Base-by-base conservation (phyloP, 2,888 invertebrate genomes). In the Dasypogon diadema region DNA sequence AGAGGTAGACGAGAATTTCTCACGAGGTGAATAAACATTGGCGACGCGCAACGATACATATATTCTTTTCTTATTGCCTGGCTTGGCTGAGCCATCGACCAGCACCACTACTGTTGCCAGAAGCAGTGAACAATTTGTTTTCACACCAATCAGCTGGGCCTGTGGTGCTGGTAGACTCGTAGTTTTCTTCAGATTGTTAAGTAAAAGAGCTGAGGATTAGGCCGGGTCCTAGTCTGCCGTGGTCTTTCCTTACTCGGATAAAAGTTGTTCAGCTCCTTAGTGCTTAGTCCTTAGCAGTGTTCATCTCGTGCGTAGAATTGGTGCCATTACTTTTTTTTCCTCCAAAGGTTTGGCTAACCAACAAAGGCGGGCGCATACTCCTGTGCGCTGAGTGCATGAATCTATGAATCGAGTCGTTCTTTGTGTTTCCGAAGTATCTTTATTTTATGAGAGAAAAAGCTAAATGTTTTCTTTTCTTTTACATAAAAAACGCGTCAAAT, bases 291-390 rank as follows among this genome's bases (percentile, higher is more conserved):
- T n/a, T n/a, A n/a, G n/a, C n/a, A n/a, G n/a, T n/a, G n/a, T n/a
- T n/a, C n/a, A n/a, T n/a, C n/a, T n/a, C n/a, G n/a, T n/a, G n/a
- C n/a, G n/a, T n/a, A n/a, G n/a, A n/a, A n/a, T n/a, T n/a, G n/a
- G n/a, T n/a, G n/a, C n/a, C 30, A 30, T 30, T 8, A 8, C 30
- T 5, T 8, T 30, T 30, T 5, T 30, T 30, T 8, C 30, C 8
- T 30, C 4, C 3, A 8, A 30, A 5, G 8, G 4, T 37, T 21
- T n/a, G 26, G 14, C 51, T 51, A 51, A n/a, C 10, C 37, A 37
- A 60, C 60, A 60, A 60, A 60, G 60, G 37, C 60, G 60, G 16
- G 60, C 60, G 60, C 60, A 60, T 60, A 37, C 60, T 60, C 60
- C 60, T 10, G 37, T 21, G 34, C 34, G 42, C 37, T 8, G 37